Evolutionary conservation across 1,140 invertebrate species (phyloP).

Genomic region (Carcinoscorpius rotundicauda): DNA sequence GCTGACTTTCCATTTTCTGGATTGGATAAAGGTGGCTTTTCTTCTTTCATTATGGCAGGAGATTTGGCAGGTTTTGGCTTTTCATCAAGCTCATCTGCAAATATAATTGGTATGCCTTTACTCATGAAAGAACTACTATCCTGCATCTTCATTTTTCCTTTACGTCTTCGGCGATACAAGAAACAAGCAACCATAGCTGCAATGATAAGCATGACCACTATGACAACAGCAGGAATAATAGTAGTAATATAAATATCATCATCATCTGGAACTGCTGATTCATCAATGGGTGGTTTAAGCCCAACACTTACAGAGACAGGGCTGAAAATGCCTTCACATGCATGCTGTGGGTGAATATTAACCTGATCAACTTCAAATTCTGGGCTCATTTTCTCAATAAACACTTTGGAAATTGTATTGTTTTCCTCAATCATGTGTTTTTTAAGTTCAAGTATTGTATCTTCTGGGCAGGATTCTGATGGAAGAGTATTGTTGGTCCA

Average conservation of each 20-base stretch:
- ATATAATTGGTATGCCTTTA: constrained; percentile 87
- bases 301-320: constrained; percentile 19
- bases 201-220: constrained; percentile 71
- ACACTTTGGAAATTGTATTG: constrained; percentile 40
- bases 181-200: constrained; percentile 80
- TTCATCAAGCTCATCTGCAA: constrained; percentile 80
- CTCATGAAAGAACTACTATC: constrained; percentile 54
- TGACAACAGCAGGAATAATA: constrained; percentile 76
- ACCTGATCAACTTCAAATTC: constrained; percentile 66
- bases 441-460: constrained; percentile 55
- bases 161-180: constrained; percentile 64
- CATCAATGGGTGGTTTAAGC: constrained; percentile 33
- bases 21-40: constrained; percentile 71
- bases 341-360: constrained; percentile 50
- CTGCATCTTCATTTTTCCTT: constrained; percentile 63
- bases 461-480: constrained; percentile 55
- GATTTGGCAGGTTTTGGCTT: constrained; percentile 69
- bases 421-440: constrained; percentile 42
- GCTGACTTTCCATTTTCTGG: not conserved
- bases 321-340: constrained; percentile 48
- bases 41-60: constrained; percentile 81
- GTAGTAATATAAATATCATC: constrained; percentile 82
- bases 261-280: constrained; percentile 27
- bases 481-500: constrained; percentile 64
- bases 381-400: constrained; percentile 55